Base-by-base conservation (phyloP, 2,113 vertebrate genomes). In the Psettodes erumei region DNA sequence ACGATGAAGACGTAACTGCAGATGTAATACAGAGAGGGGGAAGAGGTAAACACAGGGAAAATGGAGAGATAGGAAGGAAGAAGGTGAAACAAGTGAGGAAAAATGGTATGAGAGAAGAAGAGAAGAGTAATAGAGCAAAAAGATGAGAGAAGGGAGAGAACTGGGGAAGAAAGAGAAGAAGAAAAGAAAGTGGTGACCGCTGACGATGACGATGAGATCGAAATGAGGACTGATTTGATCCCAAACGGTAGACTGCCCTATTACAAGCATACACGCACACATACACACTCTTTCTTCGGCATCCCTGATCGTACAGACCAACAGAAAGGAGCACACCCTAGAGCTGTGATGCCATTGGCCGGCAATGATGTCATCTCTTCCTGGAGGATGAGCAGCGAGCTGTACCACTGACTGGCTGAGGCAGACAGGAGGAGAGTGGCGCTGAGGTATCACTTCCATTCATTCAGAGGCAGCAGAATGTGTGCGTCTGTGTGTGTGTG, bases 301-400 rank as follows among this genome's bases (percentile, higher is more conserved):
- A 75, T 42, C 53, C 60, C 65, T 19, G 59, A 75, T 42, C 77
- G 62, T 53, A 51, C 45, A 67, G 76, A 71, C 63, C 30, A 19
- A 77, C 74, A 71, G 40, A 87, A 71, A 94, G 93, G 93, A 94
- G 95, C 95, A 96, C 95, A 88, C 84, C 92, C 94, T 91, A 77
- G 21, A 94, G 90, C 90, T 3, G 90, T 65, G 51, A 87, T 83
- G 83, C 91, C 81, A 98, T 99, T 99, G 98, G 98, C 93, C 92
- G 90, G 83, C 92, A 92, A 98, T 98, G 96, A 99, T 98, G 97
- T 99, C 95, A 99, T 95, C 94, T 89, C 92, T 96, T 95, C 93
- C 90, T 92, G 90, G 83, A 89, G 92, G 87, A 90, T 92, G 91
- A 91, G 91, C 90, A 90, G 82, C 51, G 84, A 92, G 88, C 90